Evolutionary conservation across 2,888 invertebrate genomes (phyloP), one percentile per base, ranked within the genome.

Genomic region (Oxycera nigricornis): DNA sequence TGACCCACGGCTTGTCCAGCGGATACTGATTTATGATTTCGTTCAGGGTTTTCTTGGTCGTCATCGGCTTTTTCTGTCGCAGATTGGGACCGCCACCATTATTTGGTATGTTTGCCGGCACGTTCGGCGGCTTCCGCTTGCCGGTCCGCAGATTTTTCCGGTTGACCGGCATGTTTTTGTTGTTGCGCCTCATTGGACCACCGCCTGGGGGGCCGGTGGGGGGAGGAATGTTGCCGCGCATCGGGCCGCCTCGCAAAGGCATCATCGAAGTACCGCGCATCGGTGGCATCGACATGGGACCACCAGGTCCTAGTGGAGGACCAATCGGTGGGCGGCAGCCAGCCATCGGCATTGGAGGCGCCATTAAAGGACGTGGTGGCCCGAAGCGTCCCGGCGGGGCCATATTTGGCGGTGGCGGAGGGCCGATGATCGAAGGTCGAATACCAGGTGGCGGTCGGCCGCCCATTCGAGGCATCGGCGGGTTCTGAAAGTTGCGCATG

Each of bases 1-100:
- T 88, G 4, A 90, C 88, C 88, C 89, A 90, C 0, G 89, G 88
- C 80, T 88, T 89, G 30, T 86, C 86, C 68, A 89, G 79, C 20
- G 84, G 83, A 80, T 85, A 85, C 67, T 85, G 85, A 79, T 83
- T 85, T 2, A 83, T 80, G n/a, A 84, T 80, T 76, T 83, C 83
- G 70, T 82, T 84, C 0, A 84, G 78, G 14, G 84, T 84, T 73
- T 83, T 84, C 31, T 83, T 83, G 11, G 81, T 81, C 75, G 81
- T 82, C 74, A 83, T 84, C 6, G 78, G 74, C 20, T 75, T 75
- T 22, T 73, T 75, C 17, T 31, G 6, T 26, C 20, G 41, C 22
- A 26, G 2, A 76, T 83, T 83, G 67, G 80, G 81, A 22, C 31
- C 31, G n/a, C n/a, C n/a, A n/a, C n/a, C n/a, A n/a, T n/a, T n/a